Percentiles rank a stretch among this genome's conserved stretches.
phyloP scores from a whole-genome alignment of 2,113 vertebrate genomes.

The Nesogale talazaci region DNA sequence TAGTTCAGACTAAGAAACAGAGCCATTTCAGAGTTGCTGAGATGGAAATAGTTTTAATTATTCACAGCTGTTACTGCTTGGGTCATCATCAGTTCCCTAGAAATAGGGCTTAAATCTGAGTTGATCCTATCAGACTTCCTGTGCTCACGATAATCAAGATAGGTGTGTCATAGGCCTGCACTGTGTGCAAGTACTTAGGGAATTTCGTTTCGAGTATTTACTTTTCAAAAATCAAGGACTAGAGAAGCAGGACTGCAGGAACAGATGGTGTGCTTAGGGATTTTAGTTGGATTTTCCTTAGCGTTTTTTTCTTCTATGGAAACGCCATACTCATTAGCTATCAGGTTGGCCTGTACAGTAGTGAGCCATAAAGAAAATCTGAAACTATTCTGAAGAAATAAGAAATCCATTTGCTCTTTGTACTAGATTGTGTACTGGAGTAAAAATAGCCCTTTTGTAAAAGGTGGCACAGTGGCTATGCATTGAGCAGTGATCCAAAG shows the following conservation, averaged over 20 bases:
- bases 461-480: too few species aligned
- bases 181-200: constrained; percentile 42
- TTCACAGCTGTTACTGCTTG: constrained; percentile 50
- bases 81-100: constrained; percentile 44
- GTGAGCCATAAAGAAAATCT: too few species aligned
- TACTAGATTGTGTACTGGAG: too few species aligned
- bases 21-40: constrained; percentile 32
- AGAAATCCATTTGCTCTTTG: too few species aligned
- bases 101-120: constrained; percentile 39
- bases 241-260: neutral
- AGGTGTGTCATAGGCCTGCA: constrained; percentile 39
- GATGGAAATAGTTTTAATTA: neutral
- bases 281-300: neutral
- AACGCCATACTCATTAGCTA: too few species aligned
- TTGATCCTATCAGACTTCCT: constrained; percentile 53
- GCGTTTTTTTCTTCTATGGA: too few species aligned
- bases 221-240: constrained; percentile 6
- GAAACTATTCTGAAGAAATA: too few species aligned
- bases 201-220: constrained; percentile 71
- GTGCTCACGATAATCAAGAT: constrained; percentile 64
- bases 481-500: too few species aligned
- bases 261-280: neutral
- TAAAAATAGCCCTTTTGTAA: too few species aligned
- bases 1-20: constrained; percentile 37
- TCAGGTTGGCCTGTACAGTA: too few species aligned